Percentiles rank a stretch among this genome's conserved stretches.
Conservation (phyloP, 2,888 invertebrate genomes). For the Limulus polyphemus region DNA sequence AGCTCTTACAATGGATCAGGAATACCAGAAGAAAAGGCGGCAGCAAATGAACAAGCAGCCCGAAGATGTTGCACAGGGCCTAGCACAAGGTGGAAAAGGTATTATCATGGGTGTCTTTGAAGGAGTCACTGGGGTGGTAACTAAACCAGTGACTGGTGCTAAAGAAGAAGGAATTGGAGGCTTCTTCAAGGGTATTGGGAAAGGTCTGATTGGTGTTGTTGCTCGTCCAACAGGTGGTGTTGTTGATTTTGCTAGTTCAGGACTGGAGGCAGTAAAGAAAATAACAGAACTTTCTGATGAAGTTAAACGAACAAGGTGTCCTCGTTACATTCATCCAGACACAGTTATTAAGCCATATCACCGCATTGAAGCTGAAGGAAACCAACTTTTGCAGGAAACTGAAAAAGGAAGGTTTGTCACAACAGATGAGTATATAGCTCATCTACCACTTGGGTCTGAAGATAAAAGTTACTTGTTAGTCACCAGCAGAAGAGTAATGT, state of each 20-base stretch:
- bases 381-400: conserved; percentile 49
- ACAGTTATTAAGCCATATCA: conserved; percentile 77
- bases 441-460: conserved; percentile 39
- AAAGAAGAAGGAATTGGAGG: conserved; percentile 86
- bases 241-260: conserved; percentile 95
- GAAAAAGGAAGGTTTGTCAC: conserved; percentile 57
- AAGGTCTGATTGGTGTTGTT: conserved; percentile 88
- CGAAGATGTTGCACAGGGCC: conserved; percentile 72
- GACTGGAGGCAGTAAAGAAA: conserved; percentile 87
- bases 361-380: conserved; percentile 67
- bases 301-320: conserved; percentile 59
- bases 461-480: conserved; percentile 62
- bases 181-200: conserved; percentile 88
- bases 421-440: conserved; percentile 71
- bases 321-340: conserved; percentile 73
- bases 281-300: conserved; percentile 65
- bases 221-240: conserved; percentile 94
- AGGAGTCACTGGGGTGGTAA: conserved; percentile 92
- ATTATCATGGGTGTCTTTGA: conserved; percentile 86
- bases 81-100: conserved; percentile 88
- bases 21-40: conserved; percentile 84
- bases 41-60: conserved; percentile 81
- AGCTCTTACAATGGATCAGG: conserved; percentile 83
- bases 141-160: conserved; percentile 88
- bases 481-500: conserved; percentile 45